Evolutionary conservation across 2,113 vertebrate species (phyloP).

Genomic region (Gila orcuttii): DNA sequence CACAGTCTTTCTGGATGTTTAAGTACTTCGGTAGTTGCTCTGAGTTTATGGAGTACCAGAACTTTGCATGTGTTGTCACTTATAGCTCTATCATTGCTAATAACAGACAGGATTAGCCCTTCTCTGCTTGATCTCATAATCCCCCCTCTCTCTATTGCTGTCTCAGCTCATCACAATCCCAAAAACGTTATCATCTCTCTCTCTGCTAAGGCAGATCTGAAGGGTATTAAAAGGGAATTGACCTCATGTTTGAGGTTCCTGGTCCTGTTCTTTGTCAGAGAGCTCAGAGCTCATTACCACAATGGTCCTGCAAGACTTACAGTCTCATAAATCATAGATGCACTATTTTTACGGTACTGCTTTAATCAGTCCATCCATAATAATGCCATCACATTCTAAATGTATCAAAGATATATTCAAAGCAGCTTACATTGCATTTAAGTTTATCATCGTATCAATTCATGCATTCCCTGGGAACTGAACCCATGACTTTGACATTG

Average conservation of each 20-base stretch:
- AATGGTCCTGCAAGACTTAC: conserved; percentile 51
- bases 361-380: conserved; percentile 3
- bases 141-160: conserved; percentile 54
- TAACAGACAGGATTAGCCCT: conserved; percentile 76
- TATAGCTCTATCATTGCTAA: conserved; percentile 76
- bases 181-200: conserved; percentile 58
- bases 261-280: conserved; percentile 67
- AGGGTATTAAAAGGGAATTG: conserved; percentile 62
- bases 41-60: conserved; percentile 53
- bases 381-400: background rate
- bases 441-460: background rate
- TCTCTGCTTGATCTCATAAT: conserved; percentile 79
- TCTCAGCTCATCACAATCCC: conserved; percentile 70
- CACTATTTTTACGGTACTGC: conserved; percentile 56
- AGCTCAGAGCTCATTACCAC: conserved; percentile 67
- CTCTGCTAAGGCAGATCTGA: conserved; percentile 65
- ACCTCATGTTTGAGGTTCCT: conserved; percentile 65
- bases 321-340: conserved; percentile 67
- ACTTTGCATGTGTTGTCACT: conserved; percentile 79
- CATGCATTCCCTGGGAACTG: background rate
- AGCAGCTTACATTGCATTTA: background rate
- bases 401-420: background rate
- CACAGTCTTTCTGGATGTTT: conserved; percentile 15
- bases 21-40: conserved; percentile 54
- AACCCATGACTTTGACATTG: background rate